A percentile compares a stretch with the other conserved stretches of the same genome.
Conservation (phyloP, 2,797 vertebrate species). For the Cephalopachus bancanus region DNA sequence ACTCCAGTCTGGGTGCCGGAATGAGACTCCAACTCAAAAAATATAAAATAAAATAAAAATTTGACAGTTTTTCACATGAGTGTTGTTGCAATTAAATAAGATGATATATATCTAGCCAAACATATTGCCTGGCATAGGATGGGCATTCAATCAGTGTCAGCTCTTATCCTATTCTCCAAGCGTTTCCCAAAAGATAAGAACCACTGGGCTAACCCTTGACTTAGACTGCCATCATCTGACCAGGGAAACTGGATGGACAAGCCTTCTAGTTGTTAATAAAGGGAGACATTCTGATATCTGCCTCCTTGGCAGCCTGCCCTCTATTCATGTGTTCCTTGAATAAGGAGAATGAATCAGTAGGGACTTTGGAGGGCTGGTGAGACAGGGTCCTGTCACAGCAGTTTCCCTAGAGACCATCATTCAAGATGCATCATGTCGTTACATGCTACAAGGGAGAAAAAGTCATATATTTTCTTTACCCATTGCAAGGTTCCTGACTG, state of each 20-base stretch:
- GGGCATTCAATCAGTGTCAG: not conserved
- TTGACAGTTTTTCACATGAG: not conserved
- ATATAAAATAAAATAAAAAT: too few species aligned
- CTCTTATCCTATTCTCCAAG: not conserved
- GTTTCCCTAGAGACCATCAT: not conserved
- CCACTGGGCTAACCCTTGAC: not conserved
- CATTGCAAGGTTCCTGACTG: not conserved
- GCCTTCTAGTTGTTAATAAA: not conserved
- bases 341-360: not conserved
- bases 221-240: not conserved
- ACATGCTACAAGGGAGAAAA: not conserved
- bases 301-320: not conserved
- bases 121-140: not conserved
- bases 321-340: not conserved
- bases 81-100: not conserved
- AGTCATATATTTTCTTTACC: not conserved
- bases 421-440: not conserved
- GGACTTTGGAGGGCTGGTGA: not conserved
- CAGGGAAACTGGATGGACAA: not conserved
- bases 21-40: not conserved
- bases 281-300: not conserved
- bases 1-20: too few species aligned
- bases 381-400: not conserved
- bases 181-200: not conserved
- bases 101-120: not conserved